phyloP scores from a whole-genome alignment of 35 echinoderm and acorn worm species.

The Lytechinus pictus region DNA sequence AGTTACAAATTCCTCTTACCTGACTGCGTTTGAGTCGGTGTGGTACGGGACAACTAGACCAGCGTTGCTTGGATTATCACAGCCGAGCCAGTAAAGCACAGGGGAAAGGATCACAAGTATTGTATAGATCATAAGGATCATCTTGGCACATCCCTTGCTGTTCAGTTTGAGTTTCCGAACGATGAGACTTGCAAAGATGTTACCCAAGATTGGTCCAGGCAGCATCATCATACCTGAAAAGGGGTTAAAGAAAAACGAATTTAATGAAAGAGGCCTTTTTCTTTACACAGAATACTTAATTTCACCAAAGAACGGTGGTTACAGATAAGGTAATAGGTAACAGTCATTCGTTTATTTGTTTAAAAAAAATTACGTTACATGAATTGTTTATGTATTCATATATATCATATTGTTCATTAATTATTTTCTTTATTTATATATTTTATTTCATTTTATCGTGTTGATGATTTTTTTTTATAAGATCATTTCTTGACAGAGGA shows the following conservation, averaged over 20 bases:
- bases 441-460: too few species aligned
- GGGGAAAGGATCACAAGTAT: constrained; percentile 39
- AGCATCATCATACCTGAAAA: constrained; percentile 76
- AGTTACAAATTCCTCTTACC: neutral
- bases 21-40: neutral
- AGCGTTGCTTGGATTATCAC: constrained; percentile 65
- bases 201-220: constrained; percentile 76
- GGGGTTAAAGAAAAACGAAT: neutral
- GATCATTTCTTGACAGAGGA: too few species aligned
- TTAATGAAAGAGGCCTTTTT: neutral
- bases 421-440: too few species aligned
- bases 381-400: too few species aligned
- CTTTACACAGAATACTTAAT: too few species aligned
- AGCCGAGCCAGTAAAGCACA: constrained; percentile 72
- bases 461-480: too few species aligned
- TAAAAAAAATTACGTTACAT: too few species aligned
- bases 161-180: constrained; percentile 80
- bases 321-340: too few species aligned
- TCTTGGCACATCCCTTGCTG: constrained; percentile 69
- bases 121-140: constrained; percentile 57
- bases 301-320: too few species aligned
- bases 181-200: constrained; percentile 69
- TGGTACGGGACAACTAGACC: constrained; percentile 67
- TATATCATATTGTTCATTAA: too few species aligned
- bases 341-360: too few species aligned